Evolutionary conservation across 2,888 invertebrate genomes (phyloP), one percentile per base, ranked within the genome.

Genomic region (Allygus modestus): DNA sequence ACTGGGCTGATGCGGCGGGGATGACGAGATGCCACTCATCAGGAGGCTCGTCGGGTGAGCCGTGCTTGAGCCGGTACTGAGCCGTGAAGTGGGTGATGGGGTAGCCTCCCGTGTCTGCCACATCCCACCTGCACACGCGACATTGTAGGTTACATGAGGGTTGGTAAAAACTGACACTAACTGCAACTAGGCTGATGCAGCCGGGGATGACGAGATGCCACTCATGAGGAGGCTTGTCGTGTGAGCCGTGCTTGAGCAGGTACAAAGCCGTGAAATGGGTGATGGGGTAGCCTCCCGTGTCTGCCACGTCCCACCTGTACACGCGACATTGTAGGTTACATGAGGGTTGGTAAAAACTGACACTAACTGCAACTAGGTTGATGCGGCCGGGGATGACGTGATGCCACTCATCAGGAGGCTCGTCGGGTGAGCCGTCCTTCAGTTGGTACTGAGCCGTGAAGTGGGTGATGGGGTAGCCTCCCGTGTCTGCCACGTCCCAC

Each of bases 41-140:
- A 65, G 93, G 90, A 75, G 85, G 85, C 37, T 87, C 85, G 23
- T 85, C 84, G 0, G 86, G 88, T 85, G 84, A 87, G 82, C 89
- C 87, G 75, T 88, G 85, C 81, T 87, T 87, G 83, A 94, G 92
- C 85, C 96, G 94, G 91, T 95, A 97, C 91, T 96, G 94, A 87
- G 97, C 96, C 84, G 96, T 96, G 91, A 97, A 97, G 91, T 96
- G 95, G 88, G 94, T 94, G 89, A 97, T 95, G 81, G 96, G 96
- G 90, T 96, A 96, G 43, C 97, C 97, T 83, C 97, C 97, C 87
- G 91, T 92, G 86, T 91, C 93, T 81, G 90, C 91, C 0, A 92
- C 94, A 90, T 95, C 94, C 96, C 96, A 96, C 88, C 58, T 58
- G 58, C 26, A 11, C 37, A 37, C 37, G 11, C 37, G 11, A 37